These are phyloP conservation scores for Molanna angustata DNA, from an alignment of 2,888 invertebrate species.

Conservation along the genomic window DNA sequence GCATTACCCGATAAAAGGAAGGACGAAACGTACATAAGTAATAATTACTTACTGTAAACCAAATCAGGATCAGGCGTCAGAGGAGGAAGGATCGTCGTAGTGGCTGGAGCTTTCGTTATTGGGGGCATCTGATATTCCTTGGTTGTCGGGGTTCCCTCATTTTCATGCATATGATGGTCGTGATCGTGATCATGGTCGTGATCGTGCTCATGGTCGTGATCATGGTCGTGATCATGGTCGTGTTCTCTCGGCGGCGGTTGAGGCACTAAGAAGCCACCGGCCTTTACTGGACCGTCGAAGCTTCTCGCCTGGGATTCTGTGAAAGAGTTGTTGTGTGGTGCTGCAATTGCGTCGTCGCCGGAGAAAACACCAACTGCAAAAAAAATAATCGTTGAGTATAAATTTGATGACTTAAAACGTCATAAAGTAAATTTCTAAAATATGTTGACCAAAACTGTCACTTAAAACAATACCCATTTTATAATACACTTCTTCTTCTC, in stretches of 20 bases:
- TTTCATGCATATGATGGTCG: too few relatives aligned
- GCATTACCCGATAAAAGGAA: too few relatives aligned
- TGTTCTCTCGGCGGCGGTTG: slow-evolving; percentile 28
- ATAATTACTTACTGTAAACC: too few relatives aligned
- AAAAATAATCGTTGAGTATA: background rate
- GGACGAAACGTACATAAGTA: too few relatives aligned
- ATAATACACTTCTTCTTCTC: too few relatives aligned
- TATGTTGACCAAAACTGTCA: too few relatives aligned
- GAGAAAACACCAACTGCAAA: slow-evolving; percentile 66
- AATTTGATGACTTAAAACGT: too few relatives aligned
- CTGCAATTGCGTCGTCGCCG: slow-evolving; percentile 49
- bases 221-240: slow-evolving; percentile 24
- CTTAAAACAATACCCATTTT: too few relatives aligned
- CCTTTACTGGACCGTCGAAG: slow-evolving; percentile 37
- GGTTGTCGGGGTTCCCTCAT: slow-evolving; percentile 39
- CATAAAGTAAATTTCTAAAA: too few relatives aligned
- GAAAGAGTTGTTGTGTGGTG: slow-evolving; percentile 46
- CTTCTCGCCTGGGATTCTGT: slow-evolving; percentile 57
- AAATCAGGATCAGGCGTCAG: too few relatives aligned
- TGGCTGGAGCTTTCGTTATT: slow-evolving; percentile 53
- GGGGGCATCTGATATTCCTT: slow-evolving; percentile 41
- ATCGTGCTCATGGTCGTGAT: background rate
- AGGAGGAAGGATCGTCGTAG: too few relatives aligned
- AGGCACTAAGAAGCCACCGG: slow-evolving; percentile 37
- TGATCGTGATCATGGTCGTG: too few relatives aligned